These are phyloP conservation scores for Microdon myrmicae DNA, from an alignment of 2,888 invertebrate species.

Conservation along the genomic window DNA sequence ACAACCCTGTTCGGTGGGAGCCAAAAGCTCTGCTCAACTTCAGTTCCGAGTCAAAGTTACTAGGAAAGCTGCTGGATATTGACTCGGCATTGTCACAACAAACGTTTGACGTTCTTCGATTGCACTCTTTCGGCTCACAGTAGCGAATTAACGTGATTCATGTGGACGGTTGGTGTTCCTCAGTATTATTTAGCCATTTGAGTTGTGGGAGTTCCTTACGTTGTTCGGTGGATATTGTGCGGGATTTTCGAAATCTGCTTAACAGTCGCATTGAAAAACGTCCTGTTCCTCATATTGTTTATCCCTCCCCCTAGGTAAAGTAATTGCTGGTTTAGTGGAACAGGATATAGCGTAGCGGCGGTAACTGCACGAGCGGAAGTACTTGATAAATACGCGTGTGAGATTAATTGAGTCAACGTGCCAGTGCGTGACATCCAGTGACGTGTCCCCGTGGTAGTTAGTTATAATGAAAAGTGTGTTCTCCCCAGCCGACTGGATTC, in stretches of 20 bases:
- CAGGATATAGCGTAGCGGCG: too few relatives aligned
- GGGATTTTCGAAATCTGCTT: too few relatives aligned
- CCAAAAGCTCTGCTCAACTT: background rate
- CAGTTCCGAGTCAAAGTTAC: too few relatives aligned
- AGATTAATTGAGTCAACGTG: constrained; percentile 20
- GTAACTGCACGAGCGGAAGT: too few relatives aligned
- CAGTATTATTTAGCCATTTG: constrained; percentile 13
- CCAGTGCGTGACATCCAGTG: too few relatives aligned
- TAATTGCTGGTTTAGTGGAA: too few relatives aligned
- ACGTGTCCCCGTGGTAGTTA: too few relatives aligned
- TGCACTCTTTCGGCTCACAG: constrained; percentile 28
- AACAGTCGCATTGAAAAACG: too few relatives aligned
- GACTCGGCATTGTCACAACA: constrained; percentile 28
- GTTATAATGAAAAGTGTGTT: constrained; percentile 57
- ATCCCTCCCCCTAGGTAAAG: too few relatives aligned
- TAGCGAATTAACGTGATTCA: constrained; percentile 23
- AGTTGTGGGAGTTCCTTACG: constrained; percentile 10
- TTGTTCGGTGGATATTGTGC: constrained; percentile 7
- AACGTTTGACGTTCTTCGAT: constrained; percentile 39
- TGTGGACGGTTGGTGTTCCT: constrained; percentile 18
- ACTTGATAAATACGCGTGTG: too few relatives aligned
- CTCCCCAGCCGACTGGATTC: constrained; percentile 58
- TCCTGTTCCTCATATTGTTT: too few relatives aligned
- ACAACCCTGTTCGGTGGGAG: background rate
- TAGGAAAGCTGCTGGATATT: background rate